phyloP scores from a whole-genome alignment of 2,113 vertebrate genomes.

The Corydoras maculifer region DNA sequence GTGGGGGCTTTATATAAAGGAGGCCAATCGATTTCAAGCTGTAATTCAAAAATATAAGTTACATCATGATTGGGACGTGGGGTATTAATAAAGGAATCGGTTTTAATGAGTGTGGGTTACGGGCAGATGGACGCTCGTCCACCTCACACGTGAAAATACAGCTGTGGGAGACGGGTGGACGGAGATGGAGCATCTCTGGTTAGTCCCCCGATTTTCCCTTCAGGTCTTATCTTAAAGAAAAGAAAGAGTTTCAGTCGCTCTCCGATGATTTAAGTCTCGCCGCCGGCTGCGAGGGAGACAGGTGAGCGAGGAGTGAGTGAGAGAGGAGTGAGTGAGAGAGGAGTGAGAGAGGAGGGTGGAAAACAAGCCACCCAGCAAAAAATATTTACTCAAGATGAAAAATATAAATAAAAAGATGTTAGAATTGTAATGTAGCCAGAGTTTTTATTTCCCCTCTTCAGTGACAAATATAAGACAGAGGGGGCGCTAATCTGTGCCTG shows the following conservation, averaged over 20 bases:
- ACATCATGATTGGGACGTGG: slow-evolving; percentile 54
- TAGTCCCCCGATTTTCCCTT: slow-evolving; percentile 4
- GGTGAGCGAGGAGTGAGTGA: slow-evolving; percentile 14
- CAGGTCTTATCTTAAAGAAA: slow-evolving; percentile 58
- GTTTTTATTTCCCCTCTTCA: no score
- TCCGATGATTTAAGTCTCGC: slow-evolving; percentile 58
- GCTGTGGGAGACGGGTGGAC: neutral
- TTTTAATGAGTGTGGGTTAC: slow-evolving; percentile 49
- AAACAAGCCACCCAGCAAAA: no score
- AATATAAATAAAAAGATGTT: no score
- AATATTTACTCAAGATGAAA: no score
- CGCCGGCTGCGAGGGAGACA: slow-evolving; percentile 45
- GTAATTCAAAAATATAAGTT: slow-evolving; percentile 51
- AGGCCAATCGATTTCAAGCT: slow-evolving; percentile 56
- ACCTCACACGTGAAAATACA: no score
- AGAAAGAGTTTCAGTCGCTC: slow-evolving; percentile 47
- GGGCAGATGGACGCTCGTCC: neutral
- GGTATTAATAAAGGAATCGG: slow-evolving; percentile 53
- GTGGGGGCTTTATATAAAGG: no score
- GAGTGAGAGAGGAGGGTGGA: no score
- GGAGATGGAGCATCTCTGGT: slow-evolving; percentile 3
- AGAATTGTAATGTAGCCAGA: no score
- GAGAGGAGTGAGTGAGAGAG: neutral
- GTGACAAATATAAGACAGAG: no score
- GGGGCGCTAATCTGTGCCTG: no score